phyloP scores from a whole-genome alignment of 1,140 invertebrate genomes.

The Drosophila sproati region DNA sequence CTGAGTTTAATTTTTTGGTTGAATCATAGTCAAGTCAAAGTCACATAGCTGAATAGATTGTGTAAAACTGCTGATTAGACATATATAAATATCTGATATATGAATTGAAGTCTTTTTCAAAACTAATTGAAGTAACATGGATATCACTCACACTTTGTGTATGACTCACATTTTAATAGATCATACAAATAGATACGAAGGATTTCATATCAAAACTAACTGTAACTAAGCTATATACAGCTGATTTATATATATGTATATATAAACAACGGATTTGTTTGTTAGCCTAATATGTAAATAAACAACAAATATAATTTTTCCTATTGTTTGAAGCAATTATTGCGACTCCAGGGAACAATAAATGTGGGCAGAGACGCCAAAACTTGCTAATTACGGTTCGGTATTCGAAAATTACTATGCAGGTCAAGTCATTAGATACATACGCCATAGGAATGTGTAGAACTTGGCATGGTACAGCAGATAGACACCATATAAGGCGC shows the following conservation, averaged over 20 bases:
- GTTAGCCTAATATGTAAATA: background rate
- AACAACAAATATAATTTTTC: slow-evolving; percentile 37
- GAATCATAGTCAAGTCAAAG: too few species aligned
- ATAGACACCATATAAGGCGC: slow-evolving; percentile 89
- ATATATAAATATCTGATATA: slow-evolving; percentile 2
- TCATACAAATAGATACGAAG: background rate
- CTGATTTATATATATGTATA: too few species aligned
- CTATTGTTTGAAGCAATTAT: slow-evolving; percentile 57
- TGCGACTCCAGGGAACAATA: slow-evolving; percentile 11
- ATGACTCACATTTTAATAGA: background rate
- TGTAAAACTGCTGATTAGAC: background rate
- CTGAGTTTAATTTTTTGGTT: background rate
- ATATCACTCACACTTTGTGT: background rate
- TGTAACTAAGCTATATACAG: too few species aligned
- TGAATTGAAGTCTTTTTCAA: background rate
- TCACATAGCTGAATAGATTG: background rate
- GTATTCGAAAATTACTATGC: slow-evolving; percentile 1
- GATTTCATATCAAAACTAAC: too few species aligned
- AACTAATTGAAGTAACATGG: background rate
- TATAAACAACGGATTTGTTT: too few species aligned
- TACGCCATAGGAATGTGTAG: slow-evolving; percentile 90
- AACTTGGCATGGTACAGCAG: slow-evolving; percentile 88
- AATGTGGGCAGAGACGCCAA: background rate
- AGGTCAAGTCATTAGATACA: slow-evolving; percentile 79
- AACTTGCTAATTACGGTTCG: slow-evolving; percentile 42